phyloP scores from a whole-genome alignment of 1,140 invertebrate genomes.

The Ceratosolen fusciceps region DNA sequence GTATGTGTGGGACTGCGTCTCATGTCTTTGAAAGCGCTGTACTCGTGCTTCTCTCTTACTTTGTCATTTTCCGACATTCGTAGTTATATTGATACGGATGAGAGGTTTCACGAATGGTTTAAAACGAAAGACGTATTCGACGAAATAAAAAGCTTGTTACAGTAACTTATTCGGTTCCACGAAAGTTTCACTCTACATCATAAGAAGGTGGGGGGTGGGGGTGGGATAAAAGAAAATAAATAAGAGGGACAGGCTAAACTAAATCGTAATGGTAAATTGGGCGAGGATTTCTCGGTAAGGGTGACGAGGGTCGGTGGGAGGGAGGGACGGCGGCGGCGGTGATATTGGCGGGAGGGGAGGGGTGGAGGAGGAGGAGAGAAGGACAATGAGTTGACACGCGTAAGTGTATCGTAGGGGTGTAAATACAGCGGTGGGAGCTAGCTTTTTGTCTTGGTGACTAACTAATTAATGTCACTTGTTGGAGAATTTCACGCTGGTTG shows the following conservation, averaged over 20 bases:
- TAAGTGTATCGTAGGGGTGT: neutral
- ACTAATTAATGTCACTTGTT: conserved; percentile 34
- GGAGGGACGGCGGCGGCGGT: neutral
- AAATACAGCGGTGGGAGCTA: neutral
- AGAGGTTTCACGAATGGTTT: neutral
- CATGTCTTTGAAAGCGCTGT: neutral
- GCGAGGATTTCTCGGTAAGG: too few relatives aligned
- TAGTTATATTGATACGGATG: neutral
- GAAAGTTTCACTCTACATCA: neutral
- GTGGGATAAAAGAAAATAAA: too few relatives aligned
- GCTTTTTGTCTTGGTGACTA: conserved; percentile 32
- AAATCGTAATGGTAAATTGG: too few relatives aligned
- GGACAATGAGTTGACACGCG: neutral
- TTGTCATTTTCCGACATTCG: neutral
- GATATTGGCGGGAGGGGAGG: neutral
- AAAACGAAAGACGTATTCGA: too few relatives aligned
- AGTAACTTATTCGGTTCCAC: neutral
- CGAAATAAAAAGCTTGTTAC: neutral
- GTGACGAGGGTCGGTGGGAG: neutral
- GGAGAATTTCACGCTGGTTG: conserved; percentile 17
- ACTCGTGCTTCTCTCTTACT: neutral
- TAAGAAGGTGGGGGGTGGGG: neutral
- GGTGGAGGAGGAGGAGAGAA: neutral
- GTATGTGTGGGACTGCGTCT: neutral
- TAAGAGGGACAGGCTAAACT: neutral